Percentiles rank a stretch among this genome's conserved stretches.
Evolutionary conservation across 2,797 vertebrate genomes (phyloP).

Genomic region (Premnoplex brunnescens): DNA sequence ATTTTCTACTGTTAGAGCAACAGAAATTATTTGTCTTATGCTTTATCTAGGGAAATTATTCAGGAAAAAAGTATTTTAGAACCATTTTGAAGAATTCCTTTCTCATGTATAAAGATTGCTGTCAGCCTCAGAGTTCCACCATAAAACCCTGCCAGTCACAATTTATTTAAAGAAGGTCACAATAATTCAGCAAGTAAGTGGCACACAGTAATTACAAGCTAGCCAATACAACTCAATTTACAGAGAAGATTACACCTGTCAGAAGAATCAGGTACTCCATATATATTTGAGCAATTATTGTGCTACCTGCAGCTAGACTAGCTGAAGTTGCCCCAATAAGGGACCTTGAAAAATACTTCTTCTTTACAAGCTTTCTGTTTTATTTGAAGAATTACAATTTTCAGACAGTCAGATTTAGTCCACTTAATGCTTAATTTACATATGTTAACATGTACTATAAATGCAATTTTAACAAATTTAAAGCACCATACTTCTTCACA

Average conservation of each 20-base stretch:
- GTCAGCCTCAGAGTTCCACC: neutral
- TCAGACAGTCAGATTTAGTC: neutral
- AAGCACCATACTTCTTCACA: neutral
- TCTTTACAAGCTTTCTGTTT: neutral
- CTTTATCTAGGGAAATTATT: neutral
- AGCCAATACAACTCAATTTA: neutral
- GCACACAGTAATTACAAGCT: neutral
- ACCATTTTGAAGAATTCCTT: neutral
- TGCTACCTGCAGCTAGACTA: constrained; percentile 1
- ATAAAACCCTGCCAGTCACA: neutral
- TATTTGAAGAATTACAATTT: neutral
- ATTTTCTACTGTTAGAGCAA: neutral
- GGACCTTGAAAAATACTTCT: neutral
- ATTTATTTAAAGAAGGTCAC: constrained; percentile 8
- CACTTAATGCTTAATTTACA: neutral
- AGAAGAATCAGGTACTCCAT: neutral
- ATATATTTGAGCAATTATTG: constrained; percentile 31
- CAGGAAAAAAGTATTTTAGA: neutral
- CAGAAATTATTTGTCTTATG: neutral
- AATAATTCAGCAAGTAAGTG: constrained; percentile 16
- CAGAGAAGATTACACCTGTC: neutral
- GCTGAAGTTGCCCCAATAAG: neutral
- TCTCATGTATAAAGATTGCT: neutral
- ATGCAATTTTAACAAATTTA: neutral
- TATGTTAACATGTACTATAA: neutral